Evolutionary conservation across 2,888 invertebrate genomes (phyloP), one percentile per base, ranked within the genome.

Genomic region (Byasa hedistus): DNA sequence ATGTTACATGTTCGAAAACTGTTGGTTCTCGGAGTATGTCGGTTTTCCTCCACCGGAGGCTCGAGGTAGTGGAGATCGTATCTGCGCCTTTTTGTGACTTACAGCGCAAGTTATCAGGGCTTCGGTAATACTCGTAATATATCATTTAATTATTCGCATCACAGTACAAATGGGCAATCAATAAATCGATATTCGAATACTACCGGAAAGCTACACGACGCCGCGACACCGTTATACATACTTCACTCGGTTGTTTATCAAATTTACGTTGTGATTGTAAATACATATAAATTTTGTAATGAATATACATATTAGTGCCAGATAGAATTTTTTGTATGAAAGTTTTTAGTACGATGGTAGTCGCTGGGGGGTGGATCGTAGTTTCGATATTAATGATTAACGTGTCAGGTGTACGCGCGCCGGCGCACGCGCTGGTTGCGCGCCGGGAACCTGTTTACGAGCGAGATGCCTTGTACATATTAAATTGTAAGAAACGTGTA

Each of bases 181-280:
- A 57, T 57, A 3, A 27, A 24, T 36, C 8, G 36, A 44, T 44
- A 17, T 63, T 51, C 51, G 32, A n/a, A 27, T 17, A 51, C n/a
- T 52, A 57, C 52, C 55, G 24, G 59, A 54, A 66, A 54, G 23
- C 22, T 22, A 54, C n/a, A 62, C 51, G 21, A 61, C 73, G 73
- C 82, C 76, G 80, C 79, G 81, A 88, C 87, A 88, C 84, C 85
- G 88, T 83, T 80, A 79, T 39, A 70, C 75, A 74, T 81, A 80
- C 86, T 83, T 83, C 82, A 85, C 86, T 91, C 82, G 90, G 90
- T 91, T 91, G 90, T 90, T 90, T 85, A 85, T 85, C 83, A 87
- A 87, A 86, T 88, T 91, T 90, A 89, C 81, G 90, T 91, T 90
- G 91, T 91, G 90, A 91, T 87, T 88, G 89, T 91, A 88, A 86